A percentile compares a stretch with the other conserved stretches of the same genome.
These are phyloP conservation scores for Garra rufa DNA, from an alignment of 2,113 vertebrate genomes.

Conservation along the genomic window DNA sequence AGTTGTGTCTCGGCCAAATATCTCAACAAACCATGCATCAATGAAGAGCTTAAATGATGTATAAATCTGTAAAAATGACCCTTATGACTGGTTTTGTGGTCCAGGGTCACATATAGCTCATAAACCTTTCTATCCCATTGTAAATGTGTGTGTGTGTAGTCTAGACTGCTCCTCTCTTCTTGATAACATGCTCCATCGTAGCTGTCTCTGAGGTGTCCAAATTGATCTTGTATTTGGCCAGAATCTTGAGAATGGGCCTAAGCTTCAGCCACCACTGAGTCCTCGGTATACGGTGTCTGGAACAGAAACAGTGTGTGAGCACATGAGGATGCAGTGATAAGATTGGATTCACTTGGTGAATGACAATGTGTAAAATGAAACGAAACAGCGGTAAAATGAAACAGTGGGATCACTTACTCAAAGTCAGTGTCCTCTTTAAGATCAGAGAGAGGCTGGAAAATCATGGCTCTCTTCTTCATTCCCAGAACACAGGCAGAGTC, in stretches of 20 bases:
- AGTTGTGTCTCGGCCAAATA: no score
- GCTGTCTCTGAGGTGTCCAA: slow-evolving; percentile 86
- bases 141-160: not conserved
- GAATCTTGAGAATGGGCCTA: slow-evolving; percentile 91
- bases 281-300: slow-evolving; percentile 89
- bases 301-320: not conserved
- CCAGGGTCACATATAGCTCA: no score
- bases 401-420: slow-evolving; percentile 76
- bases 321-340: not conserved
- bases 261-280: slow-evolving; percentile 94
- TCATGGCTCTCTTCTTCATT: slow-evolving; percentile 87
- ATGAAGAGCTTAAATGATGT: no score
- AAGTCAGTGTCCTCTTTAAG: slow-evolving; percentile 88
- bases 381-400: not conserved
- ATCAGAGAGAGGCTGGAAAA: slow-evolving; percentile 86
- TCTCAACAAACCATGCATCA: no score
- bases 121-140: not conserved
- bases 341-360: not conserved
- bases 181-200: slow-evolving; percentile 85
- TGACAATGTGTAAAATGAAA: not conserved
- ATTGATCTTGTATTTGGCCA: slow-evolving; percentile 89
- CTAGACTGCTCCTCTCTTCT: slow-evolving; percentile 69
- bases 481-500: slow-evolving; percentile 92
- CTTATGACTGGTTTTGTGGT: no score
- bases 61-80: no score